Evolutionary conservation across 2,888 invertebrate genomes (phyloP), one percentile per base, ranked within the genome.

Genomic region (Halocaridina rubra): DNA sequence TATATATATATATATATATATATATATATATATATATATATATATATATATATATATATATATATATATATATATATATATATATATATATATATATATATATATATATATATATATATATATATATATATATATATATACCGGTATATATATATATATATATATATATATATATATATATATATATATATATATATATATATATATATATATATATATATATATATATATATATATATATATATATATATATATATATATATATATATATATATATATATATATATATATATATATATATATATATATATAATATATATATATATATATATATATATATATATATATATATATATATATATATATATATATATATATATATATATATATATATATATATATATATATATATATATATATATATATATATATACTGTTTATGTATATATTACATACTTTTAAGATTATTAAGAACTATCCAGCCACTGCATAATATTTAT

Each of bases 51-150:
- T 69, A 69, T 69, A 69, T 22, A 69, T 69, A 69, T 69, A 69
- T 69, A 69, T 69, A 69, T 69, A 69, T 69, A 69, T 69, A 69
- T 69, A 69, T 69, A 69, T 69, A 69, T 69, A 69, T 69, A 69
- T 69, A 69, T 69, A 69, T 69, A 69, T 69, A 69, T 69, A 24
- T 69, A 69, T 69, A 69, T 69, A 69, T 69, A 39, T 39, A 39
- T 39, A 39, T 39, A 39, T 39, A 39, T 39, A 39, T 39, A 39
- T 39, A 39, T 39, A 39, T 39, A 39, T 39, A 39, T 39, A 39
- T 39, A 39, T 39, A 39, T 39, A 39, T 39, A 39, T 39, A 13
- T 39, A 39, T 39, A 39, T 39, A 39, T 39, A 39, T 39, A 39
- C 13, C 7, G 7, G 13, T 39, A 39, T 39, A 39, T 39, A 39